These are phyloP conservation scores for Murina feae DNA, from an alignment of 2,113 vertebrate genomes.

Conservation along the genomic window DNA sequence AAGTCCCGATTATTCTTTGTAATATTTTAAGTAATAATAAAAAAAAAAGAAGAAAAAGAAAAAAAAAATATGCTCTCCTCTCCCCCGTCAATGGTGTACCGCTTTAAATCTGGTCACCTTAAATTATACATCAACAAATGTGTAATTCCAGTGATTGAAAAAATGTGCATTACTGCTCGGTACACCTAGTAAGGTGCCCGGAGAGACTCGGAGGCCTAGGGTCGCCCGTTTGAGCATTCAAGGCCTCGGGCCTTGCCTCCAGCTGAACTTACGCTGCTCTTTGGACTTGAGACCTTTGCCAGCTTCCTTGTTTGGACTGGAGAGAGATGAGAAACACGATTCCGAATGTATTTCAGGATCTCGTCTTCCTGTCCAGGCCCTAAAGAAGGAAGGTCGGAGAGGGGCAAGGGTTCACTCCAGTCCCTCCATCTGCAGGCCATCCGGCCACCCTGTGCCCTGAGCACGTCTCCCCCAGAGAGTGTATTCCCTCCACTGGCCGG, in stretches of 20 bases:
- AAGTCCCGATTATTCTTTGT: too few species aligned
- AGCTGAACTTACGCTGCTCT: slow-evolving; percentile 62
- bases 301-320: slow-evolving; percentile 78
- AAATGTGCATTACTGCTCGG: too few species aligned
- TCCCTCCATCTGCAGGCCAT: slow-evolving; percentile 46
- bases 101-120: too few species aligned
- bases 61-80: too few species aligned
- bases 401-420: slow-evolving; percentile 65
- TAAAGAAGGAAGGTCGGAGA: slow-evolving; percentile 82
- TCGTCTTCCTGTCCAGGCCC: slow-evolving; percentile 77
- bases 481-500: background rate
- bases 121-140: too few species aligned
- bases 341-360: slow-evolving; percentile 77
- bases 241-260: background rate
- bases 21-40: too few species aligned
- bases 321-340: slow-evolving; percentile 78
- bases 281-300: slow-evolving; percentile 71
- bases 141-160: too few species aligned
- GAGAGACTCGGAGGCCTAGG: background rate
- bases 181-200: background rate
- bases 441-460: slow-evolving; percentile 21
- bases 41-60: too few species aligned
- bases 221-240: accelerated
- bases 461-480: background rate
- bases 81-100: too few species aligned